Base-by-base conservation (phyloP, 2,888 invertebrate species). In the Slavum lentiscoides region DNA sequence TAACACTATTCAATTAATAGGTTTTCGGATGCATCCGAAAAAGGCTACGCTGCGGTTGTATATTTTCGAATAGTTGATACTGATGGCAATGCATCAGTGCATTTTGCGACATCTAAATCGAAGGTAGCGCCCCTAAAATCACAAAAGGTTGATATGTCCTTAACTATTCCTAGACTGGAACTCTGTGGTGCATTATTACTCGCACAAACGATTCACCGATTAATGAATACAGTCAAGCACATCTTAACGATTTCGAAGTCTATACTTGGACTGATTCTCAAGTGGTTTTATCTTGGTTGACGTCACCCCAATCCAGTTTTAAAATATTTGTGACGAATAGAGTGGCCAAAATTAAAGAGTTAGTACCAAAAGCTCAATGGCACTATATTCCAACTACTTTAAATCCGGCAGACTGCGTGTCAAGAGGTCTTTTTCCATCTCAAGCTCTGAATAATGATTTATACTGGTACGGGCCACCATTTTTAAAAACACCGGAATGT, bases 181-280 rank as follows among this genome's bases (percentile, higher is more conserved):
- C 30, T 30, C 30, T 30, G 30, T 4, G 30, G 30, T 4, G 30
- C 30, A 30, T 30, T 84, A 39, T 39, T 85, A 53, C 83, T 83
- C 53, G 76, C 84, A 61, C 82, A 83, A 68, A 77, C 85, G 21
- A 83, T 81, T 55, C 49, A 37, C 6, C n/a, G 43, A 17, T 67
- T 83, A 0, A 84, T 84, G 59, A 69, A 84, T 23, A 70, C 75
- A 15, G 7, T 81, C 17, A 83, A 84, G 9, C 59, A 84, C 9
- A 37, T 80, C 0, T 69, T 73, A 2, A 72, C 74, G 4, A 83
- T 84, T 43, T 39, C 82, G 30, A 83, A 13, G 5, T 49, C 13
- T 13, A 82, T 4, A 83, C 83, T 19, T 85, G 84, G 84, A 83
- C 84, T 11, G 84, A 84, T 69, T 84, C 84, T 7, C 83, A 83